Evolutionary conservation across 2,888 invertebrate genomes (phyloP).

Genomic region (Zeuzera pyrina): DNA sequence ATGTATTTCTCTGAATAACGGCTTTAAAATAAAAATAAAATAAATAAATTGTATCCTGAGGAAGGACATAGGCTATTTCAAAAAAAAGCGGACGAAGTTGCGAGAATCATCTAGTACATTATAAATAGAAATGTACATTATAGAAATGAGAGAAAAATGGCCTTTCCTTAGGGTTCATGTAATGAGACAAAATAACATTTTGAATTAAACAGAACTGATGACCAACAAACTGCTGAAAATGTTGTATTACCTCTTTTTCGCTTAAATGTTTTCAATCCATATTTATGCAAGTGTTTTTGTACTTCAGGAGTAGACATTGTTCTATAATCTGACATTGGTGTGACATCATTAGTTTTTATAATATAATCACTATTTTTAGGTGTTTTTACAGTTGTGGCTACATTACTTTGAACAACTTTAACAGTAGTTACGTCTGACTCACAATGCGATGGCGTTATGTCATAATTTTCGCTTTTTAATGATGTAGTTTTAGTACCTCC

Average conservation of each 20-base stretch:
- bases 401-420: conserved; percentile 1
- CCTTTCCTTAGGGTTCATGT: too few species aligned
- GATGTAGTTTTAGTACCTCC: conserved; percentile 13
- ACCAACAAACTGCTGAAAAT: too few species aligned
- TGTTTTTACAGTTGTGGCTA: conserved; percentile 28
- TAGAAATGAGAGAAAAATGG: too few species aligned
- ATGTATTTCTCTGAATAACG: too few species aligned
- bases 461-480: conserved; percentile 6
- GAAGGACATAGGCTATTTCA: too few species aligned
- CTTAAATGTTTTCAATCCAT: conserved; percentile 78
- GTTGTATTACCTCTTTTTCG: conserved; percentile 74
- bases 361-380: conserved; percentile 55
- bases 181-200: too few species aligned
- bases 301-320: conserved; percentile 72
- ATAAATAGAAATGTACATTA: too few species aligned
- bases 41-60: too few species aligned
- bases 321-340: conserved; percentile 73
- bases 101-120: too few species aligned
- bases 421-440: conserved; percentile 1
- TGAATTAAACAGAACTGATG: too few species aligned
- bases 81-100: too few species aligned
- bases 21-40: too few species aligned
- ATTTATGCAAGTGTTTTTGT: conserved; percentile 72
- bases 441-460: conserved; percentile 13
- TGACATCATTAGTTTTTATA: conserved; percentile 69